These are phyloP conservation scores for Etheostoma perlongum DNA, from an alignment of 2,797 vertebrate species.

Conservation along the genomic window DNA sequence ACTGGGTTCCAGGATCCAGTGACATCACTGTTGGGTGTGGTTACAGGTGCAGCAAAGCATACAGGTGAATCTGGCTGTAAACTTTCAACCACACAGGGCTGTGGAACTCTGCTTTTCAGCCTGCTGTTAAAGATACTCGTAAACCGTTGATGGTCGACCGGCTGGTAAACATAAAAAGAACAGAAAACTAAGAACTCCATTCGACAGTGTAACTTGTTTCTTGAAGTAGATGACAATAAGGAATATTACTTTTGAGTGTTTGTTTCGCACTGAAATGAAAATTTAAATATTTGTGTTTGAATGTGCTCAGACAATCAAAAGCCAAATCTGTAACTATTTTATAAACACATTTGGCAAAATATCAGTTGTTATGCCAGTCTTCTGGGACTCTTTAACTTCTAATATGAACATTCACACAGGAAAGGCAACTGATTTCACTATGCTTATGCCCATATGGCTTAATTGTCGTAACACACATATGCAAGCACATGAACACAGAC, in stretches of 20 bases:
- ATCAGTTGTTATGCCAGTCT: not conserved
- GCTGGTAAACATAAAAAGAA: not conserved
- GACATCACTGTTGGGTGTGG: not conserved
- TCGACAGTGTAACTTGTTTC: not conserved
- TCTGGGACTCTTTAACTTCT: slow-evolving; percentile 17
- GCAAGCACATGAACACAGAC: not conserved
- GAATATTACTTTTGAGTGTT: not conserved
- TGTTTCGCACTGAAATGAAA: not conserved
- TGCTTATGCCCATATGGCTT: slow-evolving; percentile 27
- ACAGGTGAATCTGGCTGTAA: not conserved
- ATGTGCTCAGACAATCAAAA: not conserved
- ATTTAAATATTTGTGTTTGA: not conserved
- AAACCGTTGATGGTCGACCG: too few species aligned
- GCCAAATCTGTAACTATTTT: not conserved
- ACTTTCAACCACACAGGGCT: too few species aligned
- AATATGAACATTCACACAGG: slow-evolving; percentile 6
- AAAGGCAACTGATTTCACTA: not conserved
- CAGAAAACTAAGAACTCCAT: not conserved
- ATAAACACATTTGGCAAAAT: not conserved
- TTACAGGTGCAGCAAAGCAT: not conserved
- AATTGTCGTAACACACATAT: slow-evolving; percentile 16
- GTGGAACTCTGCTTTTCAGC: not conserved
- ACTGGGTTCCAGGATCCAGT: not conserved
- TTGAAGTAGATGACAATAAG: not conserved
- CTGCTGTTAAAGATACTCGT: not conserved